Evolutionary conservation across 2,113 vertebrate genomes (phyloP).

Genomic region (Perognathus longimembris): DNA sequence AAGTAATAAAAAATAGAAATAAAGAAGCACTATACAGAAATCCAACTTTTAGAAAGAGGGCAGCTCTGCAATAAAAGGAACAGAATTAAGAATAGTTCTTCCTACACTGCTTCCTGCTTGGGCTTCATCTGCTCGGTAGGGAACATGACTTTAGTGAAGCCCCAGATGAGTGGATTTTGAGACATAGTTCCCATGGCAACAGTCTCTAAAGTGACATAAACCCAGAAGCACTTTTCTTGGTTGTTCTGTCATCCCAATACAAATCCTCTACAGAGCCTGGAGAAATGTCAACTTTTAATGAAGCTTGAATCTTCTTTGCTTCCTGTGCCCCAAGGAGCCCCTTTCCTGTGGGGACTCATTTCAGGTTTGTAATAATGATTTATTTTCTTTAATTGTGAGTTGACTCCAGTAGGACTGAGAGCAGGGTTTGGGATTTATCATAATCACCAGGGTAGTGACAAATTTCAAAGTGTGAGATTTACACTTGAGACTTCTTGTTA

Average conservation of each 20-base stretch:
- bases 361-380: conserved; percentile 11
- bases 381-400: conserved; percentile 45
- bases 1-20: conserved; percentile 38
- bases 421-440: neutral
- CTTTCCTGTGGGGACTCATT: conserved; percentile 54
- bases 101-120: conserved; percentile 77
- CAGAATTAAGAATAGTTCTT: conserved; percentile 77
- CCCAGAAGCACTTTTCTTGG: conserved; percentile 62
- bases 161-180: conserved; percentile 69
- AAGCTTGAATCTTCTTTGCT: neutral
- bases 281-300: conserved; percentile 71
- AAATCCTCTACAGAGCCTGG: conserved; percentile 20
- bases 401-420: neutral
- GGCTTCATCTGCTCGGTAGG: conserved; percentile 70
- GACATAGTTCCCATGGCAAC: conserved; percentile 71
- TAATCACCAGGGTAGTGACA: neutral
- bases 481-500: neutral
- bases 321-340: conserved; percentile 14
- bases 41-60: conserved; percentile 61
- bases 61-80: conserved; percentile 57
- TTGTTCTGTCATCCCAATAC: conserved; percentile 60
- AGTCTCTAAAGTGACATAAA: conserved; percentile 66
- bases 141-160: conserved; percentile 73
- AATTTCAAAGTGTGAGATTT: conserved; percentile 17
- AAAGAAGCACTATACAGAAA: conserved; percentile 53